phyloP scores from a whole-genome alignment of 2,797 vertebrate genomes.

The Botia kubotai region DNA sequence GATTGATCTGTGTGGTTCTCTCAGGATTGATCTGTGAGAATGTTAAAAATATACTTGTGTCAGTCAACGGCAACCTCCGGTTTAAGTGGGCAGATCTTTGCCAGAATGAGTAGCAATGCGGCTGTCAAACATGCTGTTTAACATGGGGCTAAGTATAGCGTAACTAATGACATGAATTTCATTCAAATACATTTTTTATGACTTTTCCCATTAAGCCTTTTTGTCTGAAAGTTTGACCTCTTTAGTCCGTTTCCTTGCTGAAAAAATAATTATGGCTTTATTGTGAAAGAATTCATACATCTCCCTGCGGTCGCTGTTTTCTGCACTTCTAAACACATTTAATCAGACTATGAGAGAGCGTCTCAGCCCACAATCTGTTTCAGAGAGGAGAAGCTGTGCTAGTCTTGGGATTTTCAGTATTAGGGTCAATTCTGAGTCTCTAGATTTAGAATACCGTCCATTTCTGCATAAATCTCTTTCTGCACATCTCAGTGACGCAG shows the following conservation, averaged over 20 bases:
- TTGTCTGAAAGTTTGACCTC: slow-evolving; percentile 11
- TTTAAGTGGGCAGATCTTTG: not conserved
- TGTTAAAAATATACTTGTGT: not conserved
- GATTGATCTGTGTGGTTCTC: slow-evolving; percentile 21
- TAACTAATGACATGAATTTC: not conserved
- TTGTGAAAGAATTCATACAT: not conserved
- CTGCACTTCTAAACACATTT: not conserved
- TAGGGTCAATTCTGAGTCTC: slow-evolving; percentile 20
- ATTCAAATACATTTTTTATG: not conserved
- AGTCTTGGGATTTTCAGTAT: slow-evolving; percentile 28
- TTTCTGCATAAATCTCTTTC: slow-evolving; percentile 40
- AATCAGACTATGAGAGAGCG: slow-evolving; percentile 27
- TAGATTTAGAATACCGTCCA: slow-evolving; percentile 38
- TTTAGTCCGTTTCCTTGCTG: not conserved
- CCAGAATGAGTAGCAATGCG: not conserved
- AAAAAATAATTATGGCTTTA: not conserved
- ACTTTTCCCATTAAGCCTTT: not conserved
- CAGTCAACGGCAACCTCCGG: not conserved
- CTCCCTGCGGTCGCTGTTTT: not conserved
- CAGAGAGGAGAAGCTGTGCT: slow-evolving; percentile 35
- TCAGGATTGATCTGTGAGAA: slow-evolving; percentile 8
- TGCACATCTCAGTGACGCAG: slow-evolving; percentile 31
- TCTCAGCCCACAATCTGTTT: slow-evolving; percentile 30
- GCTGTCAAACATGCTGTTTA: not conserved
- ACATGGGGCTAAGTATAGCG: not conserved